Percentiles rank a stretch among this genome's conserved stretches.
Conservation (phyloP, 2,888 invertebrate genomes). For the Eubasilissa splendida region DNA sequence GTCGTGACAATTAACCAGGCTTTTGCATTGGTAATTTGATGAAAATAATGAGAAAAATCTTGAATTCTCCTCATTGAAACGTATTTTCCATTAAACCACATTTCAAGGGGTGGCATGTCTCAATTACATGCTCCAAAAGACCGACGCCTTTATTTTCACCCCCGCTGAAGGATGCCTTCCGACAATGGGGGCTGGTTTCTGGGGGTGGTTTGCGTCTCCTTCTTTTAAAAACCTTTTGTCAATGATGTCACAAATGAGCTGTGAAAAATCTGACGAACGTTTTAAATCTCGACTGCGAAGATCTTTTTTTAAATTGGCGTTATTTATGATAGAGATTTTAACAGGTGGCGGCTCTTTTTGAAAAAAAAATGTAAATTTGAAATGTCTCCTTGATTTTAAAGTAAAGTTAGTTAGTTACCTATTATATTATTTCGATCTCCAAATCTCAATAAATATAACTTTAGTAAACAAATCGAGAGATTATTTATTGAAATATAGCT, state of each 20-base stretch:
- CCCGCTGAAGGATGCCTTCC: constrained; percentile 16
- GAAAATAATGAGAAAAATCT: too few species aligned
- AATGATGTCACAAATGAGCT: constrained; percentile 53
- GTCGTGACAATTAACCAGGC: too few species aligned
- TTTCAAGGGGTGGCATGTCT: constrained; percentile 45
- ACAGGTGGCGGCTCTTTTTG: neutral
- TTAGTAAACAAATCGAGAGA: too few species aligned
- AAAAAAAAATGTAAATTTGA: neutral
- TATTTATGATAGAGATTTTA: constrained; percentile 19
- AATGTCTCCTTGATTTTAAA: neutral
- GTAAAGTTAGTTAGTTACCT: neutral
- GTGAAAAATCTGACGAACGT: constrained; percentile 48
- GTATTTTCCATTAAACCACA: constrained; percentile 41
- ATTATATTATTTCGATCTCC: neutral
- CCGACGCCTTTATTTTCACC: constrained; percentile 48
- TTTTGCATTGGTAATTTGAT: too few species aligned
- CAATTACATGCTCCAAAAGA: constrained; percentile 57
- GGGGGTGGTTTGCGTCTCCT: neutral
- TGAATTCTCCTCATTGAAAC: constrained; percentile 14
- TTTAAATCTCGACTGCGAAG: constrained; percentile 27
- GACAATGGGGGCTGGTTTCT: constrained; percentile 7
- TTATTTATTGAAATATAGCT: too few species aligned
- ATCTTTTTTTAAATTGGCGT: neutral
- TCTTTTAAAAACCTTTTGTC: constrained; percentile 51
- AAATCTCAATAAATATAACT: too few species aligned